Evolutionary conservation across 2,888 invertebrate genomes (phyloP).

Genomic region (Trichacis sp.): DNA sequence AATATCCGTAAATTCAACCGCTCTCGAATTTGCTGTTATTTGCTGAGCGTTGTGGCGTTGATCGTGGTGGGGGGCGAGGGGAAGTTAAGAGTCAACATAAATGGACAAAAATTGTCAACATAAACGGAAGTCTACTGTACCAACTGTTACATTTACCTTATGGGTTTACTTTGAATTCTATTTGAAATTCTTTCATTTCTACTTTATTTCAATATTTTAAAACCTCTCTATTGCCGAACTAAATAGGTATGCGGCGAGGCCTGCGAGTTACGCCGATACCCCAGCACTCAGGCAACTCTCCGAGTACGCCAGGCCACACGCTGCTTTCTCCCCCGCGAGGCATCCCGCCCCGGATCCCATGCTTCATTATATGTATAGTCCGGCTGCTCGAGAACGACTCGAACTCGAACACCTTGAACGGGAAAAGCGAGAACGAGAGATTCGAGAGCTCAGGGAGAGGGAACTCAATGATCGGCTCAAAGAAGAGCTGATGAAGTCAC

Average conservation of each 20-base stretch:
- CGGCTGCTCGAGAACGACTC: conserved; percentile 79
- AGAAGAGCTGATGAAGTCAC: conserved; percentile 84
- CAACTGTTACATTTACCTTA: too few relatives aligned
- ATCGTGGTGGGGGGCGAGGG: too few relatives aligned
- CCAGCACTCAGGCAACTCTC: conserved; percentile 91
- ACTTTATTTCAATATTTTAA: too few relatives aligned
- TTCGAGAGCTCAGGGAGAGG: conserved; percentile 80
- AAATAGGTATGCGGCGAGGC: conserved; percentile 51
- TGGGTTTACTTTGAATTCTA: too few relatives aligned
- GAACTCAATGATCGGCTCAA: conserved; percentile 88
- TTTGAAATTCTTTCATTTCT: too few relatives aligned
- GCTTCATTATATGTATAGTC: conserved; percentile 87
- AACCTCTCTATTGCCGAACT: too few relatives aligned
- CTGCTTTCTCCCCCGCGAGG: conserved; percentile 80
- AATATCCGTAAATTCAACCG: too few relatives aligned
- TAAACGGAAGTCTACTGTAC: too few relatives aligned
- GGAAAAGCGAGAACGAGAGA: conserved; percentile 70
- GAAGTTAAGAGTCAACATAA: too few relatives aligned
- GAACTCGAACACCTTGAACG: conserved; percentile 73
- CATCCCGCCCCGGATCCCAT: conserved; percentile 76
- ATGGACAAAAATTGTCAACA: too few relatives aligned
- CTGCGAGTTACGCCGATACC: conserved; percentile 85
- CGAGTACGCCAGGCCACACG: conserved; percentile 94
- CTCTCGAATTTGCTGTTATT: too few relatives aligned
- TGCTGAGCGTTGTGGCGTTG: too few relatives aligned